Evolutionary conservation across 2,888 invertebrate genomes (phyloP).

Genomic region (Eumerus sabulonum): DNA sequence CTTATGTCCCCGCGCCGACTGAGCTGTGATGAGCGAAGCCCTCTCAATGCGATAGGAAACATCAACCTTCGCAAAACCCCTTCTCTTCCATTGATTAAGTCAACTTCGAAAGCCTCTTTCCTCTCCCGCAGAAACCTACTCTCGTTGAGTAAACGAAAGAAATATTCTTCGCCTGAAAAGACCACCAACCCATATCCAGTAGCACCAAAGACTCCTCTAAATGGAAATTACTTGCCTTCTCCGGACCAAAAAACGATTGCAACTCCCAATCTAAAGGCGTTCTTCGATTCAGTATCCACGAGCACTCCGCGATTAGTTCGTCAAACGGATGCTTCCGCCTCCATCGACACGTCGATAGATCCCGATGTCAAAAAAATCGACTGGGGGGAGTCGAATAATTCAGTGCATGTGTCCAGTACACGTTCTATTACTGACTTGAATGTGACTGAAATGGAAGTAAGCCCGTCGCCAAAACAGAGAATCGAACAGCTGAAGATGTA

Average conservation of each 20-base stretch:
- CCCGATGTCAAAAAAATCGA: constrained; percentile 69
- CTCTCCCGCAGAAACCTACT: constrained; percentile 73
- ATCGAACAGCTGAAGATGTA: constrained; percentile 71
- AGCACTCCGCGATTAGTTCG: constrained; percentile 69
- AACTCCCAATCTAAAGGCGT: constrained; percentile 69
- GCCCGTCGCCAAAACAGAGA: constrained; percentile 70
- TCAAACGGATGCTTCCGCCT: neutral
- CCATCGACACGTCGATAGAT: constrained; percentile 64
- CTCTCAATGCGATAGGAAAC: constrained; percentile 41
- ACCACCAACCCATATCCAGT: neutral
- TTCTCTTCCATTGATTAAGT: constrained; percentile 33
- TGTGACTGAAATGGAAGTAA: constrained; percentile 48
- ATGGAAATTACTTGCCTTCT: neutral
- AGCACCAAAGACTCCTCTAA: constrained; percentile 42
- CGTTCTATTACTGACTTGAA: constrained; percentile 40
- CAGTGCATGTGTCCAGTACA: constrained; percentile 23
- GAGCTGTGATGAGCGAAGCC: constrained; percentile 35
- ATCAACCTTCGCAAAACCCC: constrained; percentile 27
- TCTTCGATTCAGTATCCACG: constrained; percentile 64
- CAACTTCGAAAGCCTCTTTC: constrained; percentile 67
- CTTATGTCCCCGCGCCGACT: constrained; percentile 16
- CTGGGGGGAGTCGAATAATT: constrained; percentile 68
- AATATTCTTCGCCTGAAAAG: constrained; percentile 42
- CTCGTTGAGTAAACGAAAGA: constrained; percentile 72
- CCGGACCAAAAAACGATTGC: constrained; percentile 2